A percentile compares a stretch with the other conserved stretches of the same genome.
Conservation (phyloP, 1,140 invertebrate genomes). For the Drosophila nigrodunni region DNA sequence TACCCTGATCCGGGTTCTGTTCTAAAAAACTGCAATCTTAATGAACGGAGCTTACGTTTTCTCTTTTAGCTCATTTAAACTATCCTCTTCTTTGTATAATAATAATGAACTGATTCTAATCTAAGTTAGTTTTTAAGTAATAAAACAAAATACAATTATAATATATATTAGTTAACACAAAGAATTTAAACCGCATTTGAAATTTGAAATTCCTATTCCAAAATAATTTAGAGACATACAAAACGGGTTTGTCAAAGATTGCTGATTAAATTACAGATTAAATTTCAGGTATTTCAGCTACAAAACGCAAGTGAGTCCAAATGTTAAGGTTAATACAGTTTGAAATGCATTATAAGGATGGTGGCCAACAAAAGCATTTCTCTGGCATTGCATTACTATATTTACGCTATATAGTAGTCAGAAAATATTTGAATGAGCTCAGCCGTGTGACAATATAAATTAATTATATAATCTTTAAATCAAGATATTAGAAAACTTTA, state of each 20-base stretch:
- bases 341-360: neutral
- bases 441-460: neutral
- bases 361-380: neutral
- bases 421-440: neutral
- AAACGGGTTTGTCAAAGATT: slow-evolving; percentile 1
- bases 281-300: neutral
- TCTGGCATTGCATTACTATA: no score
- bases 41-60: slow-evolving; percentile 33
- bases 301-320: neutral
- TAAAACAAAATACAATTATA: slow-evolving; percentile 10
- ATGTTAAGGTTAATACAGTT: slow-evolving; percentile 1
- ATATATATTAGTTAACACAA: slow-evolving; percentile 8
- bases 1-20: neutral
- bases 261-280: neutral
- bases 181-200: neutral
- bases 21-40: neutral
- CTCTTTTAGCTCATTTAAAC: slow-evolving; percentile 20
- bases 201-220: neutral
- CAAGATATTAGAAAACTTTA: neutral
- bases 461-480: neutral
- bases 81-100: slow-evolving; percentile 26
- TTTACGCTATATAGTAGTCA: no score
- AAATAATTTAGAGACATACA: neutral
- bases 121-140: slow-evolving; percentile 65
- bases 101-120: slow-evolving; percentile 70